phyloP scores from a whole-genome alignment of 2,113 vertebrate genomes.

The Notarius quadriscutis region DNA sequence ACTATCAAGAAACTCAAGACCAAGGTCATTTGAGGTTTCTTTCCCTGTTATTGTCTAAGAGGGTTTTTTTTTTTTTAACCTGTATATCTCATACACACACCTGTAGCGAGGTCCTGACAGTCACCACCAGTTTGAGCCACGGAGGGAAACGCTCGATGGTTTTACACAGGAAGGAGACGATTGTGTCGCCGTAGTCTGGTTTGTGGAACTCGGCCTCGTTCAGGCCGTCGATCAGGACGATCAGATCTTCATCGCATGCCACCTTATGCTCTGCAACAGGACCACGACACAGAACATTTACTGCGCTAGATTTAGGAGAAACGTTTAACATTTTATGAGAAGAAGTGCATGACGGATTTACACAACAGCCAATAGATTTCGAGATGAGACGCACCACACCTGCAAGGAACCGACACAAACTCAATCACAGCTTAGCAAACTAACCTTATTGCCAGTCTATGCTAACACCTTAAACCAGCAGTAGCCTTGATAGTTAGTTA shows the following conservation, averaged over 20 bases:
- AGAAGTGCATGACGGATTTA: neutral
- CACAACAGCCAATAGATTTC: neutral
- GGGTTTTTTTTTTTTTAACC: neutral
- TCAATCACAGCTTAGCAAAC: too few relatives aligned
- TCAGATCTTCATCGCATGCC: conserved; percentile 82
- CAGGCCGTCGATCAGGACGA: conserved; percentile 85
- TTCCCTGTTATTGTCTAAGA: neutral
- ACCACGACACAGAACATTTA: neutral
- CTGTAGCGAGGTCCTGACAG: conserved; percentile 87
- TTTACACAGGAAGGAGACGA: conserved; percentile 86
- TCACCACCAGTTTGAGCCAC: conserved; percentile 86
- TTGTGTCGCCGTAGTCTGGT: conserved; percentile 86
- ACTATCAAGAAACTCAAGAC: neutral
- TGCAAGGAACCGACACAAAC: neutral
- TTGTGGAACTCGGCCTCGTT: conserved; percentile 91
- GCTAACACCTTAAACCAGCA: neutral
- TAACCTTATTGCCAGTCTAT: neutral
- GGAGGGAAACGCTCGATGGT: conserved; percentile 85
- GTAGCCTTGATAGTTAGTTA: neutral
- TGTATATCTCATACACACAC: conserved; percentile 56
- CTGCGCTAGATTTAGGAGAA: neutral
- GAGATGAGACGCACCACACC: neutral
- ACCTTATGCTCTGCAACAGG: conserved; percentile 80
- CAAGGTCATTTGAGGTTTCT: neutral
- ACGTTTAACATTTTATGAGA: neutral